Evolutionary conservation across 2,797 vertebrate genomes (phyloP).

Genomic region (Arrhamphus sclerolepis): DNA sequence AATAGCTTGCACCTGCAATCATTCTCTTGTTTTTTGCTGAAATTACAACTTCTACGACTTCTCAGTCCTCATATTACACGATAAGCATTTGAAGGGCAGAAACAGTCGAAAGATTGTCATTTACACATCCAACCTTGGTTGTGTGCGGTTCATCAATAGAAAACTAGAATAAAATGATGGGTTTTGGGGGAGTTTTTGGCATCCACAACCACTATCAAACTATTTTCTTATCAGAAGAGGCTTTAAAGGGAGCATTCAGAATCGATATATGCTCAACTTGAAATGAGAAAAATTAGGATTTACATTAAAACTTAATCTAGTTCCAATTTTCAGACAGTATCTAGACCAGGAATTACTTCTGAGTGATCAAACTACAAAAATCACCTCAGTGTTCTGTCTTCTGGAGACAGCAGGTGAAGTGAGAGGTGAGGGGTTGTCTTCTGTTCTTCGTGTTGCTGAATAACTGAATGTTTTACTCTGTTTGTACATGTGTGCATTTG

Average conservation of each 20-base stretch:
- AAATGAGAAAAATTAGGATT: no score
- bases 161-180: conserved; percentile 14
- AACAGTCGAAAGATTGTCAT: conserved; percentile 17
- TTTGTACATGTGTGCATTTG: conserved; percentile 36
- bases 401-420: no score
- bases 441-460: conserved; percentile 25
- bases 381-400: no score
- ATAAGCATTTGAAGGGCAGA: conserved; percentile 2
- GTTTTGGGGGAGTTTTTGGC: no score
- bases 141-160: conserved; percentile 34
- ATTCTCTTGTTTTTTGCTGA: no score
- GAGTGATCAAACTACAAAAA: conserved; percentile 9
- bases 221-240: conserved; percentile 10
- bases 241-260: conserved; percentile 12
- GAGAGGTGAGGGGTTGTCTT: conserved; percentile 27
- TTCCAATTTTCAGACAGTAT: conserved; percentile 1
- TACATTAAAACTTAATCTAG: no score
- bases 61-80: background rate
- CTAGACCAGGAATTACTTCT: background rate
- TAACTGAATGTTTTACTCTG: conserved; percentile 31
- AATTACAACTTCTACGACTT: no score
- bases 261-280: no score
- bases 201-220: background rate
- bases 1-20: no score
- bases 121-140: conserved; percentile 21